Conservation (phyloP, 2,888 invertebrate genomes). For the Lithophane ornitopus region DNA sequence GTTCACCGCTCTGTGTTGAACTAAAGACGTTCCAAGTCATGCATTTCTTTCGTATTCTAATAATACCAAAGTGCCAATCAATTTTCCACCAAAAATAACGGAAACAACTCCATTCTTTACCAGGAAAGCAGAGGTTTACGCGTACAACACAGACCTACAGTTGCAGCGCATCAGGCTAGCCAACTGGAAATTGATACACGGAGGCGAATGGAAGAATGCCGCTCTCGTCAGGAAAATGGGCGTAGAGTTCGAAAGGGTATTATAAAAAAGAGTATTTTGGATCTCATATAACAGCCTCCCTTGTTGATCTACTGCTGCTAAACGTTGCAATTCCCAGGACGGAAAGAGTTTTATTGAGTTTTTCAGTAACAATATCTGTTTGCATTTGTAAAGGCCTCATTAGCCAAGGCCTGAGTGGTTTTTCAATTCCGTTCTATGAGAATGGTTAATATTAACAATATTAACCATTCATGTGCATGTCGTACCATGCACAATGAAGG, state of each 20-base stretch:
- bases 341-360: neutral
- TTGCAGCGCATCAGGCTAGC: slow-evolving; percentile 83
- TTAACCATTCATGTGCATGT: too few relatives aligned
- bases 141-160: slow-evolving; percentile 84
- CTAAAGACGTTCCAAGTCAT: neutral
- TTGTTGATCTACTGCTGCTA: neutral
- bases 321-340: too few relatives aligned
- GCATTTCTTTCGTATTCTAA: neutral
- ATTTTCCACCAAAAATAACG: neutral
- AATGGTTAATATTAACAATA: neutral
- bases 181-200: slow-evolving; percentile 83
- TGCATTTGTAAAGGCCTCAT: neutral
- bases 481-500: too few relatives aligned
- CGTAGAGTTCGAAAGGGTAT: slow-evolving; percentile 84
- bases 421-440: neutral
- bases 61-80: neutral
- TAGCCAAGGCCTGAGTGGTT: neutral
- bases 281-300: too few relatives aligned
- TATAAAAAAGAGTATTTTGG: neutral
- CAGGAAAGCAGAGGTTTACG: slow-evolving; percentile 84
- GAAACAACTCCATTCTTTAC: neutral
- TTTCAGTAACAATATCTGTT: neutral
- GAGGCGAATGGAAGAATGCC: slow-evolving; percentile 77
- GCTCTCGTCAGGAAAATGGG: slow-evolving; percentile 85
- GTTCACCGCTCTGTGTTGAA: neutral